Conservation (phyloP, 2,113 vertebrate genomes). For the Jacana jacana region DNA sequence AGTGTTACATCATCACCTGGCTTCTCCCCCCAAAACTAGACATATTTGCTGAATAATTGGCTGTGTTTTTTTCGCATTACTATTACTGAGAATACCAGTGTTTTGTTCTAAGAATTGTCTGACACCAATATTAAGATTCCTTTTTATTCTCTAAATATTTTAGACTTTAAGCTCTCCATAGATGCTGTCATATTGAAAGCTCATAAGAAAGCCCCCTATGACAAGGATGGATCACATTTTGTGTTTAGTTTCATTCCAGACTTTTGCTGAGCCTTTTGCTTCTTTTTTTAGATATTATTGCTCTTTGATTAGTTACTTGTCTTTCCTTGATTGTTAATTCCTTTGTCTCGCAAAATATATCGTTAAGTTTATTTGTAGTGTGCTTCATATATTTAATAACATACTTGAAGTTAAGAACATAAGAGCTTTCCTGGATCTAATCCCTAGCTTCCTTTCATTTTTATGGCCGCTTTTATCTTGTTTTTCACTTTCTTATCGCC, state of each 20-base stretch:
- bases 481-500: background rate
- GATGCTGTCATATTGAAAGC: background rate
- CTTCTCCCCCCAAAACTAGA: background rate
- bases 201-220: background rate
- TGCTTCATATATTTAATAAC: background rate
- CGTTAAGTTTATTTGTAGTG: background rate
- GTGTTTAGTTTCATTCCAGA: background rate
- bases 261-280: background rate
- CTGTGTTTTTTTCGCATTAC: background rate
- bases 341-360: background rate
- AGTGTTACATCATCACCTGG: background rate
- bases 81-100: background rate
- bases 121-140: background rate
- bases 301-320: background rate
- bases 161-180: background rate
- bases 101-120: background rate
- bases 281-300: background rate
- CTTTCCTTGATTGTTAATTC: background rate
- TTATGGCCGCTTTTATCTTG: conserved; percentile 11
- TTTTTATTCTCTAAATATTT: background rate
- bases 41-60: background rate
- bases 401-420: background rate
- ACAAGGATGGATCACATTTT: background rate
- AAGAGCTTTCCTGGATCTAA: conserved; percentile 34
- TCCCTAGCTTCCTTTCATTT: background rate